phyloP scores from a whole-genome alignment of 2,113 vertebrate species.

The Elaphurus davidianus region DNA sequence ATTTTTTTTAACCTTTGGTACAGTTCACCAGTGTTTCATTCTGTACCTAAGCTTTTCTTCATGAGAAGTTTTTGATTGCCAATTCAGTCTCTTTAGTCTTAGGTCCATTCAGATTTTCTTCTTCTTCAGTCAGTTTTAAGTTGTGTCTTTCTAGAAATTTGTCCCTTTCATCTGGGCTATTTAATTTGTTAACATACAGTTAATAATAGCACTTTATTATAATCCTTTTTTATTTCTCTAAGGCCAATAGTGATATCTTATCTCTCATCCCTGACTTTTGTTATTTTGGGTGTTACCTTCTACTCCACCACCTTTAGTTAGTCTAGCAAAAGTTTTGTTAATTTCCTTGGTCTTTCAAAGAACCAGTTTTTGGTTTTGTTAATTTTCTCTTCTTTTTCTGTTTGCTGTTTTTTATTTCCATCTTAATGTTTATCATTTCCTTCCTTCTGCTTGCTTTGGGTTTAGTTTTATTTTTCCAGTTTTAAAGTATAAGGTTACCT shows the following conservation, averaged over 20 bases:
- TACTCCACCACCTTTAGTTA: not conserved
- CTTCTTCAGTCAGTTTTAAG: not conserved
- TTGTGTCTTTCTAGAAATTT: not conserved
- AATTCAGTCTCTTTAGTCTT: not conserved
- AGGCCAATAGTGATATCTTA: not conserved
- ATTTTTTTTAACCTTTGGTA: not conserved
- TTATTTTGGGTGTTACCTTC: not conserved
- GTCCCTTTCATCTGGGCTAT: not conserved
- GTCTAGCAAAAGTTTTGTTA: not conserved
- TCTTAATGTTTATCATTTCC: not conserved
- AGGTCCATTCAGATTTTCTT: not conserved
- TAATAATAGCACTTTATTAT: not conserved
- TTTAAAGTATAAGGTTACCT: not conserved
- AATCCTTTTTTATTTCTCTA: not conserved
- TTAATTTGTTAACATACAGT: not conserved
- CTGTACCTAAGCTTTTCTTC: not conserved
- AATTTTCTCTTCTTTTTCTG: slow-evolving; percentile 12
- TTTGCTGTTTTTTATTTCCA: not conserved
- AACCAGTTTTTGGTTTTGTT: not conserved
- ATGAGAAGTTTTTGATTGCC: not conserved
- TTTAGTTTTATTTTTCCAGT: slow-evolving; percentile 1
- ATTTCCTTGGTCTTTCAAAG: slow-evolving; percentile 17
- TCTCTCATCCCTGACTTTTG: not conserved
- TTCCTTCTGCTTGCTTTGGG: not conserved
- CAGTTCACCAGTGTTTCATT: not conserved